phyloP scores from a whole-genome alignment of 2,113 vertebrate genomes.

The Upupa epops region DNA sequence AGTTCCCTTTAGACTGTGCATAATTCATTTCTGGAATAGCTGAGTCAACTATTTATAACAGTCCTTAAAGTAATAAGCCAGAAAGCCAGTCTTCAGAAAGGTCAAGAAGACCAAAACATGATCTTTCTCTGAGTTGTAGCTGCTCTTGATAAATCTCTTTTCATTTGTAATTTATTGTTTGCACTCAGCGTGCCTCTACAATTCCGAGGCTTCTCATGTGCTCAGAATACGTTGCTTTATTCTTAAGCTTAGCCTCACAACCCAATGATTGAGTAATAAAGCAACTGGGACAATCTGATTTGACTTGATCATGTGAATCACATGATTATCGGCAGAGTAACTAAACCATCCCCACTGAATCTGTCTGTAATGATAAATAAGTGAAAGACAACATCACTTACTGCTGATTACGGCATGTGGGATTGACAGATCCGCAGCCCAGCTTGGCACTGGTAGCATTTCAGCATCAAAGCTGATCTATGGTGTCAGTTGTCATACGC shows the following conservation, averaged over 20 bases:
- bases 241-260: neutral
- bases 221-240: neutral
- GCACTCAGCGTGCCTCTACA: neutral
- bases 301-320: rapidly evolving
- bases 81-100: conserved; percentile 29
- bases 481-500: neutral
- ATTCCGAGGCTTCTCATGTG: neutral
- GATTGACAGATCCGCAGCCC: neutral
- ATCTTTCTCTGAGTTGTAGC: neutral
- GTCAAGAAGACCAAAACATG: neutral
- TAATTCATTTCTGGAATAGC: conserved; percentile 46
- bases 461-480: neutral
- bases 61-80: conserved; percentile 29
- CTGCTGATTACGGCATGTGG: neutral
- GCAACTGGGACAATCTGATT: neutral
- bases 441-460: neutral
- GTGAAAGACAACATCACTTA: neutral
- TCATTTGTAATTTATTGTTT: conserved; percentile 23
- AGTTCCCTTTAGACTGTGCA: conserved; percentile 26
- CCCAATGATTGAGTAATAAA: neutral
- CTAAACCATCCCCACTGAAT: neutral
- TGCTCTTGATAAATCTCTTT: conserved; percentile 41
- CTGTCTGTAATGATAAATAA: neutral
- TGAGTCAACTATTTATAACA: conserved; percentile 27
- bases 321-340: neutral